These are phyloP conservation scores for human (Homo sapiens) DNA, from an alignment of 2,113 vertebrate genomes.

Conservation along the genomic window DNA sequence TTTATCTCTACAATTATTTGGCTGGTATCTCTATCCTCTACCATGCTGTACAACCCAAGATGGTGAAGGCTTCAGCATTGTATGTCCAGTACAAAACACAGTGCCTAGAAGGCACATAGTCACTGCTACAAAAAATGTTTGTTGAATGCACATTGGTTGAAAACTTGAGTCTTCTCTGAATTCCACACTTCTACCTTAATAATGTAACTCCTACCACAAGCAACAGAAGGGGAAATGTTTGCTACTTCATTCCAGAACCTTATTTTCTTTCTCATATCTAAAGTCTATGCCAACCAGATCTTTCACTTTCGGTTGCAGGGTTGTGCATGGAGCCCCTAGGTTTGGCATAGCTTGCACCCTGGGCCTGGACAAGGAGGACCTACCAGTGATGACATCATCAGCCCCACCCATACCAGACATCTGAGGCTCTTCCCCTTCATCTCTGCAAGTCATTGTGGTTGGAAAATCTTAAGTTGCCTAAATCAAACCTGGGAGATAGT, in stretches of 20 bases:
- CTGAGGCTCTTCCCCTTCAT: neutral
- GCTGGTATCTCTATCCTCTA: fast-evolving
- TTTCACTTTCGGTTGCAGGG: too few relatives aligned
- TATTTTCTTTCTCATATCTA: neutral
- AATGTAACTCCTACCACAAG: neutral
- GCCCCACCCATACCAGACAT: too few relatives aligned
- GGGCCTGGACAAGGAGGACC: neutral
- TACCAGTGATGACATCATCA: neutral
- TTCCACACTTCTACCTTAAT: neutral
- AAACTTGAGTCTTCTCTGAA: neutral
- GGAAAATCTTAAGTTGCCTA: neutral
- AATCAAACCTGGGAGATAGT: neutral
- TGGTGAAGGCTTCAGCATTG: neutral
- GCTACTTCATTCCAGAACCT: neutral
- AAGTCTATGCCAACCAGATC: neutral
- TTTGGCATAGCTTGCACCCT: neutral
- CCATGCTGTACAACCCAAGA: neutral
- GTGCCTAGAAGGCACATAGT: neutral
- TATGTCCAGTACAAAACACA: neutral
- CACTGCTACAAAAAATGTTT: too few relatives aligned
- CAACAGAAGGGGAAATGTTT: neutral
- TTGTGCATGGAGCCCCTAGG: neutral
- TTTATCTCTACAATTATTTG: neutral
- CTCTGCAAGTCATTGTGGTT: neutral
- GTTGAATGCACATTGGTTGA: neutral